Evolutionary conservation across 2,888 invertebrate genomes (phyloP).

Genomic region (Hydraecia micacea): DNA sequence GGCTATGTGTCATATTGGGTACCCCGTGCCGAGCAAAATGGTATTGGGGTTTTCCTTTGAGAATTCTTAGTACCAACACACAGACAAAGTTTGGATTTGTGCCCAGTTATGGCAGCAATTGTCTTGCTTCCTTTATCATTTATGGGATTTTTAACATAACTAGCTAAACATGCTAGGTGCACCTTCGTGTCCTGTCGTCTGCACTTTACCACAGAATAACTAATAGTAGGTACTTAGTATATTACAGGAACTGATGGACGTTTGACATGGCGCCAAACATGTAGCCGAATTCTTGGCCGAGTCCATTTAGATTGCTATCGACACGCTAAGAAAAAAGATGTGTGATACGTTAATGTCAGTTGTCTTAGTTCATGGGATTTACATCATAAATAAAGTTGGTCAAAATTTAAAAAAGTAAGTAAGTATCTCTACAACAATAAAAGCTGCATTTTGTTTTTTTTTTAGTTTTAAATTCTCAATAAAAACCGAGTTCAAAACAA

Average conservation of each 20-base stretch:
- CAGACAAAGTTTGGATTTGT: background rate
- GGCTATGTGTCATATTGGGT: background rate
- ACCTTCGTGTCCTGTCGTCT: no score
- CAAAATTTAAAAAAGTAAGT: background rate
- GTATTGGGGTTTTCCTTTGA: background rate
- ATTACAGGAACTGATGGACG: no score
- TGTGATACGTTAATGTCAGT: no score
- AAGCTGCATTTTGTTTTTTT: background rate
- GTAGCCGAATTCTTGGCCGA: background rate
- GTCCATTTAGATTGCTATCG: background rate
- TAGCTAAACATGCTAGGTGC: background rate
- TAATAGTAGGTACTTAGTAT: no score
- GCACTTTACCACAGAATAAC: no score
- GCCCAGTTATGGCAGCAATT: no score
- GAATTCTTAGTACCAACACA: background rate
- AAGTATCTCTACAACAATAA: background rate
- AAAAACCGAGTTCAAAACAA: background rate
- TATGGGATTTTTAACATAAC: no score
- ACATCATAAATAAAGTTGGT: background rate
- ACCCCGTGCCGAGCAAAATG: background rate
- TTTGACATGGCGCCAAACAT: background rate
- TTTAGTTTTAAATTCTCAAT: background rate
- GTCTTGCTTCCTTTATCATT: background rate
- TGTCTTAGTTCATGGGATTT: background rate
- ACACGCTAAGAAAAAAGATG: background rate